A percentile compares a stretch with the other conserved stretches of the same genome.
These are phyloP conservation scores for Chiloscyllium punctatum DNA, from an alignment of 2,797 vertebrate genomes.

Conservation along the genomic window DNA sequence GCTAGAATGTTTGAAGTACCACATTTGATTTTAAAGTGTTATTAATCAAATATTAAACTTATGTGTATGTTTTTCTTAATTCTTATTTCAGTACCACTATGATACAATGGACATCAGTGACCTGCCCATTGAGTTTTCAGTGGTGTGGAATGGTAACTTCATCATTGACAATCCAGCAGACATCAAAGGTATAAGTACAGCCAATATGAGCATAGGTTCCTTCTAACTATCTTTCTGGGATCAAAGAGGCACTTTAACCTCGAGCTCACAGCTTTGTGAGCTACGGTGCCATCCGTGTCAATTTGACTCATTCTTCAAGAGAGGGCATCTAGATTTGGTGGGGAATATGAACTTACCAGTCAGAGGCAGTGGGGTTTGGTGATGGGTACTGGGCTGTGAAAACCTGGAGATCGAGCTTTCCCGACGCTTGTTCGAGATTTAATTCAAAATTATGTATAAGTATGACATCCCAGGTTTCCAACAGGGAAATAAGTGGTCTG, in stretches of 20 bases:
- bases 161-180: slow-evolving; percentile 94
- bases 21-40: background rate
- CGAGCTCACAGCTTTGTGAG: background rate
- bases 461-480: background rate
- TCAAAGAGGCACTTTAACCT: too few species aligned
- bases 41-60: background rate
- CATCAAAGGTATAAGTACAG: slow-evolving; percentile 87
- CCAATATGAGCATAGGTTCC: background rate
- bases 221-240: too few species aligned
- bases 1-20: background rate
- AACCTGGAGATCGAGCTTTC: background rate
- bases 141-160: slow-evolving; percentile 98
- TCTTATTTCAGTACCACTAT: slow-evolving; percentile 74
- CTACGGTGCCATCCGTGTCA: background rate
- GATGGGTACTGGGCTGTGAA: background rate
- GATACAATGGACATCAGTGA: slow-evolving; percentile 93
- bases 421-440: background rate
- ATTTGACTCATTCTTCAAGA: background rate
- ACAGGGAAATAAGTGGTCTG: background rate
- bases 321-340: background rate
- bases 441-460: background rate
- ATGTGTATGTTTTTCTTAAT: background rate
- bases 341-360: background rate
- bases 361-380: background rate
- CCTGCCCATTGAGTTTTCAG: slow-evolving; percentile 88